Percentiles rank a stretch among this genome's conserved stretches.
These are phyloP conservation scores for Orchesella cincta DNA, from an alignment of 1,140 invertebrate species.

Conservation along the genomic window DNA sequence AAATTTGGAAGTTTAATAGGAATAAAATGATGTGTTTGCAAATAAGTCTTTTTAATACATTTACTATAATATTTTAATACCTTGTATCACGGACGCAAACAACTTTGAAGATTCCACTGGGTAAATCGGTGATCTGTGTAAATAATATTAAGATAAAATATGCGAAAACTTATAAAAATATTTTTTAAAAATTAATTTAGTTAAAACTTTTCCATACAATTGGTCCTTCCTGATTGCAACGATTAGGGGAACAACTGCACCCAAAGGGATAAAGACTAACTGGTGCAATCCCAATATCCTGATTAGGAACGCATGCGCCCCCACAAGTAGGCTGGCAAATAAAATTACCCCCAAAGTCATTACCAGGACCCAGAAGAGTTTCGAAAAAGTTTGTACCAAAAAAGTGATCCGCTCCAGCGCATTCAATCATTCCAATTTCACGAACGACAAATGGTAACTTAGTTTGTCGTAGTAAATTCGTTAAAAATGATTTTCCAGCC, in stretches of 20 bases:
- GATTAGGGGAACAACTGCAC: no score
- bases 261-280: neutral
- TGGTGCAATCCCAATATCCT: neutral
- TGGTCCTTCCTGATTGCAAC: neutral
- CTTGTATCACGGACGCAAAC: slow-evolving; percentile 15
- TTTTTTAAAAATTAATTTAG: neutral
- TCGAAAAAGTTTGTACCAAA: neutral
- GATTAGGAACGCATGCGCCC: slow-evolving; percentile 8
- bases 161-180: neutral
- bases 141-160: neutral
- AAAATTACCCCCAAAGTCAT: neutral
- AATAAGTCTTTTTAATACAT: neutral
- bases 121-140: neutral
- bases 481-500: no score
- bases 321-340: neutral
- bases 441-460: neutral
- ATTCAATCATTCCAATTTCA: neutral
- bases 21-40: neutral
- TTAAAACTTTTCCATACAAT: neutral
- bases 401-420: neutral
- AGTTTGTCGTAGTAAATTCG: no score
- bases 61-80: neutral
- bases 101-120: neutral
- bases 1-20: neutral
- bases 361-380: neutral